Evolutionary conservation across 2,113 vertebrate species (phyloP).

Genomic region (Pan troglodytes): NHGRI_mPanTro3-v2.1_pri NC_072401.2:106186001-106186500

Average conservation of each 20-base stretch:
- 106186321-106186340: neutral
- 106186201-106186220: neutral
- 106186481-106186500: neutral
- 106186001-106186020: neutral
- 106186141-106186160: neutral
- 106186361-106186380: neutral
- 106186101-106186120: neutral
- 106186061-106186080: neutral
- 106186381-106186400: neutral
- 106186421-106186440: neutral
- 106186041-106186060: slow-evolving; percentile 21
- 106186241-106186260: neutral
- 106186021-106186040: neutral
- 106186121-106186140: neutral
- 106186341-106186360: neutral
- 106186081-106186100: neutral
- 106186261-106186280: neutral
- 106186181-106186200: neutral
- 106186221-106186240: neutral
- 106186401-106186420: neutral
- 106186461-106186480: neutral
- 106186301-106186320: neutral
- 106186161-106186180: neutral
- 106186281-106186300: neutral
- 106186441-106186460: neutral